Conservation (phyloP, 1,140 invertebrate genomes). For the Lamellibrachia luymesi region DNA sequence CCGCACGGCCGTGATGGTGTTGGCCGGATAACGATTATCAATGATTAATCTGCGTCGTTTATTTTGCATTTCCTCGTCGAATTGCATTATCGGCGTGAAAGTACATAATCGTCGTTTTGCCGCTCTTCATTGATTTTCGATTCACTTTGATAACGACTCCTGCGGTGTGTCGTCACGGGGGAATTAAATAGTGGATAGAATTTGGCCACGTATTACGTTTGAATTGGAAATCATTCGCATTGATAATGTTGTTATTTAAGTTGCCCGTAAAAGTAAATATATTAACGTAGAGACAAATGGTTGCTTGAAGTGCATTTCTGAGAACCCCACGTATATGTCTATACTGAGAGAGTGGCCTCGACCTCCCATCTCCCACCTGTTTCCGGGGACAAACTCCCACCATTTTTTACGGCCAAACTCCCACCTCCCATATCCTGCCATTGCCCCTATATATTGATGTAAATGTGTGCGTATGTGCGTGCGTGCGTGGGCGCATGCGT, state of each 20-base stretch:
- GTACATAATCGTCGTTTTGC: background rate
- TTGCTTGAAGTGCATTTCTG: no score
- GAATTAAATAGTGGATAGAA: background rate
- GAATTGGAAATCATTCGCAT: background rate
- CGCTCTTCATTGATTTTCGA: background rate
- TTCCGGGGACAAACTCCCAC: no score
- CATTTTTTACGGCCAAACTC: no score
- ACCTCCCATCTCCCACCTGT: no score
- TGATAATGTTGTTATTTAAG: background rate
- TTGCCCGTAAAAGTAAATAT: background rate
- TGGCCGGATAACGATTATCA: background rate
- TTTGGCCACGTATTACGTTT: background rate
- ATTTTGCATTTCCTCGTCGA: background rate
- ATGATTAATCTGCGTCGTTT: background rate
- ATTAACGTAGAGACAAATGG: no score
- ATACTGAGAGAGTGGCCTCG: no score
- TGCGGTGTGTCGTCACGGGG: background rate
- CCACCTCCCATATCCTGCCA: no score
- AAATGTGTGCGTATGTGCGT: no score
- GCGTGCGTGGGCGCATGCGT: no score
- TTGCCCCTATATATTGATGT: no score
- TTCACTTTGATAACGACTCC: background rate
- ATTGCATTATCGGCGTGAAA: background rate
- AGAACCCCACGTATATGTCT: no score
- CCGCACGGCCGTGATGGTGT: background rate